These are phyloP conservation scores for Peromyscus californicus DNA, from an alignment of 2,113 vertebrate species.

Conservation along the genomic window DNA sequence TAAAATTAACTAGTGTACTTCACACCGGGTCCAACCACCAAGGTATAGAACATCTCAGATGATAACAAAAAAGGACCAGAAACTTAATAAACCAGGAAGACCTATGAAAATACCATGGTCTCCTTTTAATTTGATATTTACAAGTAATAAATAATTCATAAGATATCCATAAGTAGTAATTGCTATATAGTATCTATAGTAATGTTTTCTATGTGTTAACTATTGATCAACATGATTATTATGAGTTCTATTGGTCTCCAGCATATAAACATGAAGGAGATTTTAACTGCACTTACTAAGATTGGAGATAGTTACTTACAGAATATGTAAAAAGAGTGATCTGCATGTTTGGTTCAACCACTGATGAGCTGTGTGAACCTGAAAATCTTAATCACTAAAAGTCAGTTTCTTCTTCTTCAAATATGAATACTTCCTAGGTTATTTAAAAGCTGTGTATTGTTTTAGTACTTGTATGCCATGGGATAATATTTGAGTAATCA, in stretches of 20 bases:
- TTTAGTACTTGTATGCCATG: not conserved
- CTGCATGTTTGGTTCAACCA: not conserved
- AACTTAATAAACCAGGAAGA: not conserved
- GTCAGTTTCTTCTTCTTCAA: not conserved
- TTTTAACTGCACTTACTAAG: not conserved
- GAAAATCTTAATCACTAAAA: conserved; percentile 1
- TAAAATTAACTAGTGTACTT: not conserved
- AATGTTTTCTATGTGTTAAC: not conserved
- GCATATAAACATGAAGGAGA: not conserved
- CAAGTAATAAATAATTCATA: not conserved
- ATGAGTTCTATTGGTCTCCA: not conserved
- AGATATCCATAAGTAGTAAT: too few species aligned
- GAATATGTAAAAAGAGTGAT: not conserved
- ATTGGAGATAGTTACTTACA: not conserved
- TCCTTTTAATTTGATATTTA: not conserved
- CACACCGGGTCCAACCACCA: not conserved
- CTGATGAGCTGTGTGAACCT: not conserved
- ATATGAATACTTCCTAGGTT: not conserved
- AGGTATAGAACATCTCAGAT: not conserved
- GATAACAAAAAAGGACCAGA: conserved; percentile 10
- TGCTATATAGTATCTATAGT: not conserved
- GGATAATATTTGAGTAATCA: not conserved
- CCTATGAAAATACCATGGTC: not conserved
- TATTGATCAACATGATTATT: not conserved
- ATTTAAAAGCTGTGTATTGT: not conserved